phyloP scores from a whole-genome alignment of 1,140 invertebrate species.

The Bicyclus anynana region DNA sequence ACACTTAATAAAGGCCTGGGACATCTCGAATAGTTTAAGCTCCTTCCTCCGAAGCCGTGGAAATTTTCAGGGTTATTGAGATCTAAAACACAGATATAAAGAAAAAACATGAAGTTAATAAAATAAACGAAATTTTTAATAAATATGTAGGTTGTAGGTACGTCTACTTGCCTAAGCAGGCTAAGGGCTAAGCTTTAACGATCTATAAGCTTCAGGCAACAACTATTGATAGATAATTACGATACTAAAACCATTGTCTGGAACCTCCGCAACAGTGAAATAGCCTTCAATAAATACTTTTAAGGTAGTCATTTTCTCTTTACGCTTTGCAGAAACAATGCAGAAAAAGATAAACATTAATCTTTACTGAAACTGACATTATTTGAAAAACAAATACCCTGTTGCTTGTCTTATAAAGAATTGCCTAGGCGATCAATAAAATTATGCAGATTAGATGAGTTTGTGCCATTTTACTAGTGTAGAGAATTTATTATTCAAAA shows the following conservation, averaged over 20 bases:
- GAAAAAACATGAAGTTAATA: neutral
- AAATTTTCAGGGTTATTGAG: too few species aligned
- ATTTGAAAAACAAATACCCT: neutral
- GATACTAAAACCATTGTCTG: conserved; percentile 28
- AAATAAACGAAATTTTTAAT: too few species aligned
- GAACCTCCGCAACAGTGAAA: conserved; percentile 6
- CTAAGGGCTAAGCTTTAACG: neutral
- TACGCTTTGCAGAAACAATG: conserved; percentile 2
- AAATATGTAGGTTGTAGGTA: conserved; percentile 3
- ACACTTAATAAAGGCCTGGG: too few species aligned
- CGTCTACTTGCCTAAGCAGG: neutral
- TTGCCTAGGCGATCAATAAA: neutral
- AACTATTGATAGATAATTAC: conserved; percentile 32
- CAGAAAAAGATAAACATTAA: conserved; percentile 12
- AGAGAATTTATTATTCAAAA: neutral
- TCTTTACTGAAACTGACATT: conserved; percentile 1
- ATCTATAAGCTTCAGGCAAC: neutral
- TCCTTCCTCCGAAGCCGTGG: too few species aligned
- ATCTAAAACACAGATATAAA: too few species aligned
- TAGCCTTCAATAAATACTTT: conserved; percentile 10
- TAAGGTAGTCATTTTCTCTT: conserved; percentile 12
- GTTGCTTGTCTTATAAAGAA: neutral
- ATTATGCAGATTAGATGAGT: neutral
- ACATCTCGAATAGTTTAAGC: too few species aligned
- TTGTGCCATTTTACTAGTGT: neutral